Conservation (phyloP, 2,113 vertebrate genomes). For the Sorex fumeus region DNA sequence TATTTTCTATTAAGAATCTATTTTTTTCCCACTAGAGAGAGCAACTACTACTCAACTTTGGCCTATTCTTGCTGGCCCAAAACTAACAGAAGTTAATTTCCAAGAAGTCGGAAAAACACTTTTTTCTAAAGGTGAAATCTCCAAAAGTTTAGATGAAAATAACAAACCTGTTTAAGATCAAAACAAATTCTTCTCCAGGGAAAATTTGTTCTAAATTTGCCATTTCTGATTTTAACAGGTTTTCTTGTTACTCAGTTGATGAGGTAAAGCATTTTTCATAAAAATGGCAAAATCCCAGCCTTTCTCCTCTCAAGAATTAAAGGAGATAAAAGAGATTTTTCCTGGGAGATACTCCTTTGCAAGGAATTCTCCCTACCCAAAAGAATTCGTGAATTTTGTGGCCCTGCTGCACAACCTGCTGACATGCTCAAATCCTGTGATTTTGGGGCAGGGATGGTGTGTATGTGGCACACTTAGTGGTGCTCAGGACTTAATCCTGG, state of each 20-base stretch:
- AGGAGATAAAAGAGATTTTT: conserved; percentile 14
- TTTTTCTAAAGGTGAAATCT: conserved; percentile 24
- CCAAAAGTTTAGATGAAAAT: conserved; percentile 64
- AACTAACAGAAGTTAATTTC: not conserved
- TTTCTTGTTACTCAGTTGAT: conserved; percentile 4
- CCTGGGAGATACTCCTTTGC: not conserved
- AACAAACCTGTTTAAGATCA: not conserved
- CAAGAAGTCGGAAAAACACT: not conserved
- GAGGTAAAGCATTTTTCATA: not conserved
- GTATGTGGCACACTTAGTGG: no score
- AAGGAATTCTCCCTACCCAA: not conserved
- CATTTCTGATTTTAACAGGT: not conserved
- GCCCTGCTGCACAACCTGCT: not conserved
- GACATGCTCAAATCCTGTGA: not conserved
- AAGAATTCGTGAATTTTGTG: not conserved
- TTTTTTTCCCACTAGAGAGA: not conserved
- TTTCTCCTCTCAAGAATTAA: conserved; percentile 45
- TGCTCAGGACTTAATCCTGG: no score
- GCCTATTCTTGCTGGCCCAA: not conserved
- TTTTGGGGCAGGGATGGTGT: not conserved
- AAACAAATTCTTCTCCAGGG: conserved; percentile 19
- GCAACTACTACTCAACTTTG: not conserved
- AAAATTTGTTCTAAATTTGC: conserved; percentile 39
- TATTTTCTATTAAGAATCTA: not conserved
- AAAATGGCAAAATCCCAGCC: conserved; percentile 5